Evolutionary conservation across 2,113 vertebrate genomes (phyloP), one percentile per base, ranked within the genome.

Genomic region (Anhinga anhinga): DNA sequence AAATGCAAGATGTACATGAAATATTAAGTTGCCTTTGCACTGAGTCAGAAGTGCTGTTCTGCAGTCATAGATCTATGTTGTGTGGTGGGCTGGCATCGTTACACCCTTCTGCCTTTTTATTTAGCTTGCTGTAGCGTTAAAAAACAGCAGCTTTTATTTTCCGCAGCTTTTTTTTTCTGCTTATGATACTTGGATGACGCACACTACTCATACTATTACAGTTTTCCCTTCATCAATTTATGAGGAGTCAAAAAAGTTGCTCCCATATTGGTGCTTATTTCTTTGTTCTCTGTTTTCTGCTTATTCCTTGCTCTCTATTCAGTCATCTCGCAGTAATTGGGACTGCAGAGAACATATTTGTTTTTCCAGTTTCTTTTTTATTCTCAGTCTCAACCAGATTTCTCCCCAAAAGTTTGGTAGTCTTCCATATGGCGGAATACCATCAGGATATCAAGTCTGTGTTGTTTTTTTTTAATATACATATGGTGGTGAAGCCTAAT

Each of bases 1-100:
- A 11, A 23, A 17, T 14, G 10, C 17, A 22, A 7, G 7, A 8
- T 0, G 0, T 27, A 2, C 6, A 2, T 3, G 16, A 9, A 32
- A 12, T 4, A 3, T 30, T 30, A 5, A 0, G 2, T 13, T 32
- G 44, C 30, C 38, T 58, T 19, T 53, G n/a, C 38, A 30, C 40
- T 0, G 27, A 38, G 40, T 45, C 16, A 8, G 27, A 27, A 74
- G 15, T 26, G 3, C 38, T 27, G n/a, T 21, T 66, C 9, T 36
- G n/a, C 12, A 6, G 9, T 58, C 18, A 2, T 4, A 14, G 34
- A 10, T 40, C 42, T 69, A 0, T 2, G 13, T 6, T 40, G 50
- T 14, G 4, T 9, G 47, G 8, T 27, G 25, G 32, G 9, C 5
- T 30, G 15, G 13, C 10, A 7, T 11, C 2, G 2, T 53, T 47